These are phyloP conservation scores for Vimba vimba DNA, from an alignment of 2,113 vertebrate species.

Conservation along the genomic window DNA sequence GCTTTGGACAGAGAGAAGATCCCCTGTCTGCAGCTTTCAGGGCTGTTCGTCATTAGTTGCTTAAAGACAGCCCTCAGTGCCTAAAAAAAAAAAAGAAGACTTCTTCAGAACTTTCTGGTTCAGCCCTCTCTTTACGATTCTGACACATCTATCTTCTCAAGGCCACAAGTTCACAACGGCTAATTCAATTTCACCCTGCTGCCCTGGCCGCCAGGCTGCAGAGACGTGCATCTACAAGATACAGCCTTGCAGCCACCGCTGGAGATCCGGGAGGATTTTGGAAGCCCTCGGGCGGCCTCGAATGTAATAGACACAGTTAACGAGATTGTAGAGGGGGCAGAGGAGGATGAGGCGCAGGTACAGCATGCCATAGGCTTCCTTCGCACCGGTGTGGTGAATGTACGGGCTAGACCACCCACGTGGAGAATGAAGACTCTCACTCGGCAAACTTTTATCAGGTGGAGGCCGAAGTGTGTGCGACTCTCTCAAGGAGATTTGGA, in stretches of 20 bases:
- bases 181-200: constrained; percentile 76
- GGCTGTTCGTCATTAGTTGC: constrained; percentile 42
- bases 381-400: constrained; percentile 70
- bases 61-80: constrained; percentile 36
- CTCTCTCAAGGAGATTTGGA: constrained; percentile 71
- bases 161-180: constrained; percentile 64
- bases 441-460: constrained; percentile 69
- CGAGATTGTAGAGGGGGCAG: constrained; percentile 65
- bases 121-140: constrained; percentile 62
- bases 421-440: constrained; percentile 37
- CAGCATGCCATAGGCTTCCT: constrained; percentile 60
- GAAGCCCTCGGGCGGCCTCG: constrained; percentile 61
- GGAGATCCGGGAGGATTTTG: constrained; percentile 68
- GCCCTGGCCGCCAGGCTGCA: constrained; percentile 70
- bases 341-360: constrained; percentile 45
- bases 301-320: constrained; percentile 81
- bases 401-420: constrained; percentile 57
- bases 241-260: constrained; percentile 65
- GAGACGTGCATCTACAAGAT: constrained; percentile 74
- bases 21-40: constrained; percentile 70
- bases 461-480: constrained; percentile 51
- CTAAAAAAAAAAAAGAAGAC: constrained; percentile 12
- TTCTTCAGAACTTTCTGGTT: constrained; percentile 31
- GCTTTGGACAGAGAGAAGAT: constrained; percentile 70
- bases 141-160: constrained; percentile 32